phyloP scores from a whole-genome alignment of 2,113 vertebrate genomes.

The Lonchura striata region DNA sequence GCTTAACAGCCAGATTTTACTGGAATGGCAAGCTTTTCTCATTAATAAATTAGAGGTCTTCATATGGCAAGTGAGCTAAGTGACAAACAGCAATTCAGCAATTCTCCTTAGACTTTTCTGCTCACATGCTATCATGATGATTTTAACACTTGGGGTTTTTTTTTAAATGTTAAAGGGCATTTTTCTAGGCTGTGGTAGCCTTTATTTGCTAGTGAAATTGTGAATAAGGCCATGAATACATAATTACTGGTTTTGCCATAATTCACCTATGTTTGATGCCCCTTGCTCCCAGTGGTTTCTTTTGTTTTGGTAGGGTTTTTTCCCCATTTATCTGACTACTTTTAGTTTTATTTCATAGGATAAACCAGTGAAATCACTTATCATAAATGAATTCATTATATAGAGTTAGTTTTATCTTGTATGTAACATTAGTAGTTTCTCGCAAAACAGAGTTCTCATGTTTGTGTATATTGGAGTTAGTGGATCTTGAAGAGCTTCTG shows the following conservation, averaged over 20 bases:
- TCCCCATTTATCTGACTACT: not conserved
- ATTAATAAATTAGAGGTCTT: not conserved
- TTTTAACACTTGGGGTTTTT: not conserved
- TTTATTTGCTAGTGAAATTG: not conserved
- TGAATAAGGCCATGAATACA: not conserved
- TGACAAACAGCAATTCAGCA: not conserved
- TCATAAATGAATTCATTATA: not conserved
- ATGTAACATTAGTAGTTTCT: not conserved
- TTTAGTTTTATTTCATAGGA: not conserved
- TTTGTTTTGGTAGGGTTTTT: not conserved
- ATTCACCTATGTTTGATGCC: not conserved
- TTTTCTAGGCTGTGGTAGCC: not conserved
- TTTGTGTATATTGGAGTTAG: not conserved
- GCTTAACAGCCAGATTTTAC: not conserved
- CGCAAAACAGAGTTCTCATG: not conserved
- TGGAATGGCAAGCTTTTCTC: not conserved
- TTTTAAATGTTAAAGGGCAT: not conserved
- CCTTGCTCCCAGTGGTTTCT: not conserved
- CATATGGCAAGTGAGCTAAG: not conserved
- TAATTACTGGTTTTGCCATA: not conserved
- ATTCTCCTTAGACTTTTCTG: not conserved
- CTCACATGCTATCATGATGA: not conserved
- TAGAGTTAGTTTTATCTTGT: not conserved
- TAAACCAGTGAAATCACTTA: not conserved
- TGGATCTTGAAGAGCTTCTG: conserved; percentile 28